Base-by-base conservation (phyloP, 2,113 vertebrate species). In the Ceyx cyanopectus region DNA sequence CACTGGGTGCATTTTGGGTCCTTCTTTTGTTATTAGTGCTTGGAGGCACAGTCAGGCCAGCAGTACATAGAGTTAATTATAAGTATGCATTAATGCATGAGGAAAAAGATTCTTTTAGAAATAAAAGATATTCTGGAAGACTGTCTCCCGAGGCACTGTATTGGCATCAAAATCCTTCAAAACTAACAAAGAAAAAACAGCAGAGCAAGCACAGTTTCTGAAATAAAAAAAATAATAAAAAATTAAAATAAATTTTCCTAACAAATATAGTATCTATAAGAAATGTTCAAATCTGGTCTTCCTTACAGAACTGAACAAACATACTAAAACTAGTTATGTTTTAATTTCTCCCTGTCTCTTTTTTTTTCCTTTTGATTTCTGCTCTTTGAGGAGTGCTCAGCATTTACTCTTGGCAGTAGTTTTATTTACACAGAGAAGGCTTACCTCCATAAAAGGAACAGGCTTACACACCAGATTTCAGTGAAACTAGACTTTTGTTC, bases 141-240 rank as follows among this genome's bases (percentile, higher is more conserved):
- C 66, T 74, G 29, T 92, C 69, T 84, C 85, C 72, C 57, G 53
- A 85, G 92, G 60, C 40, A 60, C 34, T 3, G 12, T 46, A 82
- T 95, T 92, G 94, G 40, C 77, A 85, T 94, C 23, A 82, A 32
- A 74, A 40, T 5, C 24, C 19, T 92, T 74, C 46, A 92, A 94
- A 92, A 73, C 30, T 37, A 85, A 63, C 26, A 40, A 74, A 23
- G 87, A 61, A 56, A 90, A 69, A 75, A 95, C 37, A 85, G 70
- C 24, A 94, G 46, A 93, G 65, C 12, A 89, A 79, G 80, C 43
- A 67, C 14, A 23, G 16, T 30, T 78, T 89, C n/a, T n/a, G n/a
- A n/a, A n/a, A n/a, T n/a, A n/a, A 16, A 94, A 94, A 85, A 85
- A 50, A 46, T 34, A 34, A 34, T 34, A 46, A 46, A 48, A 23